These are phyloP conservation scores for Stenurella melanura DNA, from an alignment of 2,888 invertebrate species.

Conservation along the genomic window DNA sequence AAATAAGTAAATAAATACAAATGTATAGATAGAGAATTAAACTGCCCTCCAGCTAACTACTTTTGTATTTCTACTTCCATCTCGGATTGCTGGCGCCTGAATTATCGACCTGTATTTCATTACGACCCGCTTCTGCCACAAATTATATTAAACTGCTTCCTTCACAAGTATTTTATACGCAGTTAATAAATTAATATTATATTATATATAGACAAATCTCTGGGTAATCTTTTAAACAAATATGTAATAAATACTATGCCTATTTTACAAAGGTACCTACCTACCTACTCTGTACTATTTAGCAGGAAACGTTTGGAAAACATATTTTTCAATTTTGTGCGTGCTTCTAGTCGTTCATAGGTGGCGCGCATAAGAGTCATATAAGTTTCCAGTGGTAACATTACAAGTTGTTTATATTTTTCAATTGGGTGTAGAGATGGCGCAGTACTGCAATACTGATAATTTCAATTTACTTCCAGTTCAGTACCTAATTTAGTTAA, in stretches of 20 bases:
- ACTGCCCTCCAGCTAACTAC: background rate
- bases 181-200: too few relatives aligned
- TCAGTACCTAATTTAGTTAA: too few relatives aligned
- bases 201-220: too few relatives aligned
- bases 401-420: background rate
- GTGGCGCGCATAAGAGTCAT: background rate
- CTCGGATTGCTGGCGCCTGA: conserved; percentile 27
- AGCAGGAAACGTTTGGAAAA: too few relatives aligned
- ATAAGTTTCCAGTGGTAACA: background rate
- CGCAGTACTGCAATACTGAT: background rate
- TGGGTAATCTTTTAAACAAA: too few relatives aligned
- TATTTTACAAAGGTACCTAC: too few relatives aligned
- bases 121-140: background rate
- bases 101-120: conserved; percentile 27
- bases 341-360: background rate
- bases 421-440: background rate
- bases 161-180: too few relatives aligned
- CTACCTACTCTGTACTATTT: too few relatives aligned
- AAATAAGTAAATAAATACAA: too few relatives aligned
- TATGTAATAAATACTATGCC: too few relatives aligned
- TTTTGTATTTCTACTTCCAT: conserved; percentile 11
- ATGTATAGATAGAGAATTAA: background rate
- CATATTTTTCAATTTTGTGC: background rate
- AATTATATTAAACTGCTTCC: background rate
- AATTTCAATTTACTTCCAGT: too few relatives aligned